Evolutionary conservation across 2,888 invertebrate genomes (phyloP).

Genomic region (Clanis bilineata): DNA sequence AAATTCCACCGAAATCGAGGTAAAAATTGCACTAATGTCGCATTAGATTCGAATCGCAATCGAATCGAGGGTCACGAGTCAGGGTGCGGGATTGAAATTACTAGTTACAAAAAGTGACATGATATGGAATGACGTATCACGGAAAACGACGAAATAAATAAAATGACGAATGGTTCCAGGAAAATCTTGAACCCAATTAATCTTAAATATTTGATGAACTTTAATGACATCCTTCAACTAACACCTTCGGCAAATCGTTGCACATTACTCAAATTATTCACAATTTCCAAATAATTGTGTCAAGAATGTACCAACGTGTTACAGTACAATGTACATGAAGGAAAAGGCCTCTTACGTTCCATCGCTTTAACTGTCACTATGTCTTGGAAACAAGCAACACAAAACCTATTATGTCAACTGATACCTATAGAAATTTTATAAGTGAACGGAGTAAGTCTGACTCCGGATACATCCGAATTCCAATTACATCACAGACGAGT

Average conservation of each 20-base stretch:
- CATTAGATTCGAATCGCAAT: no score
- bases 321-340: constrained; percentile 35
- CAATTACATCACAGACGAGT: constrained; percentile 82
- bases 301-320: constrained; percentile 24
- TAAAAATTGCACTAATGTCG: no score
- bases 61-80: no score
- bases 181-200: no score
- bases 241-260: background rate
- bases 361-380: constrained; percentile 46
- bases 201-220: no score
- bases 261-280: background rate
- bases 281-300: constrained; percentile 1
- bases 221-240: no score
- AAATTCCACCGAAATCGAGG: no score
- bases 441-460: constrained; percentile 78
- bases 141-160: no score
- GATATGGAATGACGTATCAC: no score
- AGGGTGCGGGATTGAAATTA: no score
- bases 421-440: constrained; percentile 74
- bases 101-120: no score
- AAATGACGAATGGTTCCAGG: no score
- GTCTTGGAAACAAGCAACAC: constrained; percentile 57
- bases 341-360: constrained; percentile 57
- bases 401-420: constrained; percentile 73
- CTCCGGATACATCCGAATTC: constrained; percentile 82